Percentiles rank a stretch among this genome's conserved stretches.
Conservation (phyloP, 2,888 invertebrate species). For the Coleophora deauratella region DNA sequence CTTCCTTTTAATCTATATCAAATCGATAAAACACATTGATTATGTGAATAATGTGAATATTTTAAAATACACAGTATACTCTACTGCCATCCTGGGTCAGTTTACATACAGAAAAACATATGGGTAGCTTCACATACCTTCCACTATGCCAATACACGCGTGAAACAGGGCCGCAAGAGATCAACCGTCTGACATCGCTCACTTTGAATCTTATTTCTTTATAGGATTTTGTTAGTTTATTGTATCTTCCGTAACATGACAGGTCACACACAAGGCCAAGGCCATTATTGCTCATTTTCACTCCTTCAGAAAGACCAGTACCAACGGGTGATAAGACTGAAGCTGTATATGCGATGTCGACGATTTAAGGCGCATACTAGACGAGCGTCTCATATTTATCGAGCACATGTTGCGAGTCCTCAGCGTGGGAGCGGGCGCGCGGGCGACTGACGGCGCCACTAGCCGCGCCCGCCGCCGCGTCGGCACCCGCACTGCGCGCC, state of each 20-base stretch:
- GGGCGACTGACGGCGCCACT: constrained; percentile 36
- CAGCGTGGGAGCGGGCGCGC: constrained; percentile 57
- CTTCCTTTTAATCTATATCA: constrained; percentile 22
- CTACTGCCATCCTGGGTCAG: constrained; percentile 15
- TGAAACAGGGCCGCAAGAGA: constrained; percentile 20
- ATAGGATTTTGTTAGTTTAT: no score
- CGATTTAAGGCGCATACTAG: constrained; percentile 23
- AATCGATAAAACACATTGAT: constrained; percentile 27
- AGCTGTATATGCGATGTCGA: no score
- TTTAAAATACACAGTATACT: constrained; percentile 34
- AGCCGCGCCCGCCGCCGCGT: constrained; percentile 36
- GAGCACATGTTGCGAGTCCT: constrained; percentile 42
- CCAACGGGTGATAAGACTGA: no score
- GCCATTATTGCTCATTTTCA: no score
- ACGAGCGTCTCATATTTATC: constrained; percentile 71
- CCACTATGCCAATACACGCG: constrained; percentile 26
- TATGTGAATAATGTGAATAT: constrained; percentile 20
- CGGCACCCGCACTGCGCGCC: constrained; percentile 39
- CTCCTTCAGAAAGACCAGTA: no score
- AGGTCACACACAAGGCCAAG: no score
- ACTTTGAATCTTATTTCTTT: no score
- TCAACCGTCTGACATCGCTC: no score
- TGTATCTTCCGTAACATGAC: no score
- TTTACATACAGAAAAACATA: constrained; percentile 1
- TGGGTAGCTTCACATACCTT: constrained; percentile 7